These are phyloP conservation scores for Nymphalis io DNA, from an alignment of 1,140 invertebrate genomes.

Conservation along the genomic window DNA sequence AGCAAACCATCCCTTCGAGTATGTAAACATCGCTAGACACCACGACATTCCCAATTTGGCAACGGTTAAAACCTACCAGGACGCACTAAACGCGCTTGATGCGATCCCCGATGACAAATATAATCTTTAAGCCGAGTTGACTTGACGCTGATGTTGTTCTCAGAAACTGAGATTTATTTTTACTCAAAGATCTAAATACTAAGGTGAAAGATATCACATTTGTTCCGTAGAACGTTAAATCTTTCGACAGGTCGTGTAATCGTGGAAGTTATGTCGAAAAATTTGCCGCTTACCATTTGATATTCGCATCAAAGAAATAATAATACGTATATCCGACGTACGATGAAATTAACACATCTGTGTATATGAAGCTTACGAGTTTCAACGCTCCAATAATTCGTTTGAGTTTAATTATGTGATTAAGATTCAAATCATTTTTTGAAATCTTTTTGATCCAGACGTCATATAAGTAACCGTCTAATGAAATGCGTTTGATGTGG, in stretches of 20 bases:
- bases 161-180: constrained; percentile 71
- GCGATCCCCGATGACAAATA: constrained; percentile 72
- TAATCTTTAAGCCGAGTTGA: constrained; percentile 73
- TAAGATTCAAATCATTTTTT: background rate
- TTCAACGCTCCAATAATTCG: constrained; percentile 25
- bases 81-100: constrained; percentile 48
- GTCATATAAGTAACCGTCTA: background rate
- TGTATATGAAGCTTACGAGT: constrained; percentile 25
- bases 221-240: constrained; percentile 57
- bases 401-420: background rate
- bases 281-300: constrained; percentile 61
- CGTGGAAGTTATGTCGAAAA: constrained; percentile 66
- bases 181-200: constrained; percentile 72
- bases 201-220: constrained; percentile 76
- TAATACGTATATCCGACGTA: constrained; percentile 54
- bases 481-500: background rate
- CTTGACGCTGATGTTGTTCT: constrained; percentile 70
- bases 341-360: constrained; percentile 29
- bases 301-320: constrained; percentile 66
- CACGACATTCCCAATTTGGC: constrained; percentile 2
- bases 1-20: too few species aligned
- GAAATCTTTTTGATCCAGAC: background rate
- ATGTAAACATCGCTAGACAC: background rate
- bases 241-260: constrained; percentile 64
- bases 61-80: background rate